Evolutionary conservation across 2,113 vertebrate species (phyloP).

Genomic region (Mellivora capensis): DNA sequence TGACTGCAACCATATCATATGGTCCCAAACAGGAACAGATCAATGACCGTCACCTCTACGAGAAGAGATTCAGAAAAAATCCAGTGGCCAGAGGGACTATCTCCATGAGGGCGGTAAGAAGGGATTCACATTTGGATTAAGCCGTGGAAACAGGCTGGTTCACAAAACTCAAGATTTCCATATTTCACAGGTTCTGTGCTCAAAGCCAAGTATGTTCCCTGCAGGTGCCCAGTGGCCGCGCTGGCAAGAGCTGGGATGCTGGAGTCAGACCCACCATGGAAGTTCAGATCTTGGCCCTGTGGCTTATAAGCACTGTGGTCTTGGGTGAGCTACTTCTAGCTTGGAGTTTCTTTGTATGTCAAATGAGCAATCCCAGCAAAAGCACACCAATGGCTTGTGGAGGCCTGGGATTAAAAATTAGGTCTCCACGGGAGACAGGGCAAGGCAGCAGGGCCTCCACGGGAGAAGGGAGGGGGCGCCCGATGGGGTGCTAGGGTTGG

Average conservation of each 20-base stretch:
- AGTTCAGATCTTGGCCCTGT: background rate
- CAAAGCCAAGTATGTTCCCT: background rate
- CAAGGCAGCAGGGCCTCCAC: background rate
- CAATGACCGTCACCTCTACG: rapidly evolving
- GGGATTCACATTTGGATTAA: no score
- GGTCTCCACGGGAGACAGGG: rapidly evolving
- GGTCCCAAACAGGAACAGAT: background rate
- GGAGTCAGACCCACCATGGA: background rate
- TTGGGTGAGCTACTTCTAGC: background rate
- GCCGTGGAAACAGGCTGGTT: background rate
- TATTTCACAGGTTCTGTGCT: background rate
- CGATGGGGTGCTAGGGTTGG: rapidly evolving
- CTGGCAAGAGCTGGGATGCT: background rate
- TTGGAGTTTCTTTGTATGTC: background rate
- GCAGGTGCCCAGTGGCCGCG: background rate
- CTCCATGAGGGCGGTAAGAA: background rate
- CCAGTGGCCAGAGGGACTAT: background rate
- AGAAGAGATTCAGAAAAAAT: background rate
- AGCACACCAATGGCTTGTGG: background rate
- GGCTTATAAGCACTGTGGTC: background rate
- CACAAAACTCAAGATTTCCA: background rate
- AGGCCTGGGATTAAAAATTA: no score
- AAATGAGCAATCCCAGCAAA: background rate
- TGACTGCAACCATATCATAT: rapidly evolving
- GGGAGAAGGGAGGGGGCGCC: rapidly evolving